Percentiles rank a stretch among this genome's conserved stretches.
phyloP scores from a whole-genome alignment of 2,113 vertebrate genomes.

The Mystacornis crossleyi region DNA sequence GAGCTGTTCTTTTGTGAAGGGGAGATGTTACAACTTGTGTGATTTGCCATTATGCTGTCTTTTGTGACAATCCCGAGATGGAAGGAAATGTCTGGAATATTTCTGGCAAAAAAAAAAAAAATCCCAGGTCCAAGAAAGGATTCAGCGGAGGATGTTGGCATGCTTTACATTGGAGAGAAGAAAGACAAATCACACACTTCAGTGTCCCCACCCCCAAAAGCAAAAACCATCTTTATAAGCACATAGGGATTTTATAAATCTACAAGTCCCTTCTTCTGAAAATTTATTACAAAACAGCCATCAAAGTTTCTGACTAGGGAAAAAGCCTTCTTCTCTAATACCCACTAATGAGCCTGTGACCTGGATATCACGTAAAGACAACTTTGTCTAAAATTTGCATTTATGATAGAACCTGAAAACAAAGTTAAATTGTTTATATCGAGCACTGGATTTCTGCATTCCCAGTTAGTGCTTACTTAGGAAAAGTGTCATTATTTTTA shows the following conservation, averaged over 20 bases:
- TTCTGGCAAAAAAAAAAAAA: neutral
- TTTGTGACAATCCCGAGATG: slow-evolving; percentile 23
- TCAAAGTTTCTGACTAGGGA: neutral
- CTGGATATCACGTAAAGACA: neutral
- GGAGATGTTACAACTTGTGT: slow-evolving; percentile 53
- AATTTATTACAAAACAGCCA: neutral
- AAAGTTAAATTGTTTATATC: neutral
- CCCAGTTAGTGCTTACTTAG: neutral
- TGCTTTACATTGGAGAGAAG: neutral
- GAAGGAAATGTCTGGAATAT: slow-evolving; percentile 44
- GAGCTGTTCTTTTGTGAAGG: slow-evolving; percentile 64
- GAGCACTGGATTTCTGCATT: neutral
- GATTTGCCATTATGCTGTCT: slow-evolving; percentile 62
- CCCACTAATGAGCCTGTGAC: neutral
- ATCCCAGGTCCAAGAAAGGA: neutral
- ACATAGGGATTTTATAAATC: slow-evolving; percentile 4
- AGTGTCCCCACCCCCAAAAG: neutral
- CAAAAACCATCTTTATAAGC: neutral
- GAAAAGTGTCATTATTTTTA: neutral
- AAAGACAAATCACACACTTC: neutral
- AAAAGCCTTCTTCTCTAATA: neutral
- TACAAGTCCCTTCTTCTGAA: neutral
- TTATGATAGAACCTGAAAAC: neutral
- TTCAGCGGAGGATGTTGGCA: neutral
- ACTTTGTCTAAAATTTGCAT: neutral